These are phyloP conservation scores for Lithophane socia DNA, from an alignment of 2,888 invertebrate species.

Conservation along the genomic window DNA sequence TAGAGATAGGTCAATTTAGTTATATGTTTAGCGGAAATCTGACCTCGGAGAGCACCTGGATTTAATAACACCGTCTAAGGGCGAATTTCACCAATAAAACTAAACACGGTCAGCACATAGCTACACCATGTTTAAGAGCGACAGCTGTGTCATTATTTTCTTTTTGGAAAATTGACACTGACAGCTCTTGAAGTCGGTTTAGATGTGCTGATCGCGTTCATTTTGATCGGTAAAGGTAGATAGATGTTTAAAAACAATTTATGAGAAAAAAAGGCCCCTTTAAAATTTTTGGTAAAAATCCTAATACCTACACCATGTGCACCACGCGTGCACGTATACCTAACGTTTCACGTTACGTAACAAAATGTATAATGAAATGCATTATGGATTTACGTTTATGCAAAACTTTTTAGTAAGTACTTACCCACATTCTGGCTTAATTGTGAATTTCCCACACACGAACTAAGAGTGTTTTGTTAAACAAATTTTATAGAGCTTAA, in stretches of 20 bases:
- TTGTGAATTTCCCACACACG: conserved; percentile 70
- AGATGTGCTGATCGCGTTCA: too few relatives aligned
- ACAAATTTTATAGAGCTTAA: conserved; percentile 77
- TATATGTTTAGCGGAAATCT: background rate
- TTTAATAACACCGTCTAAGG: background rate
- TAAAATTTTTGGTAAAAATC: background rate
- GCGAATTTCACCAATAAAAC: too few relatives aligned
- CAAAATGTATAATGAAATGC: conserved; percentile 14
- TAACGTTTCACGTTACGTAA: background rate
- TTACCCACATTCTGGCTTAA: conserved; percentile 50
- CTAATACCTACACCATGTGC: background rate
- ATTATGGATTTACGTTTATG: conserved; percentile 36
- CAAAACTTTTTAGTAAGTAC: conserved; percentile 55
- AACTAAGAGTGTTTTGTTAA: conserved; percentile 74
- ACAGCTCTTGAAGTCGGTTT: too few relatives aligned
- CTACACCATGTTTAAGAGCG: too few relatives aligned
- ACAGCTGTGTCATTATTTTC: too few relatives aligned
- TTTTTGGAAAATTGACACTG: too few relatives aligned
- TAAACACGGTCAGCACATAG: too few relatives aligned
- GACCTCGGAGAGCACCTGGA: background rate
- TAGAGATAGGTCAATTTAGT: conserved; percentile 23
- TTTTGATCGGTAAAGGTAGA: background rate
- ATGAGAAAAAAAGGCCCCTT: background rate
- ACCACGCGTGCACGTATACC: background rate
- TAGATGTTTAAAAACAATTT: background rate